Percentiles rank a stretch among this genome's conserved stretches.
Conservation (phyloP, 2,797 vertebrate species). For the Ctenopoma multispine region DNA sequence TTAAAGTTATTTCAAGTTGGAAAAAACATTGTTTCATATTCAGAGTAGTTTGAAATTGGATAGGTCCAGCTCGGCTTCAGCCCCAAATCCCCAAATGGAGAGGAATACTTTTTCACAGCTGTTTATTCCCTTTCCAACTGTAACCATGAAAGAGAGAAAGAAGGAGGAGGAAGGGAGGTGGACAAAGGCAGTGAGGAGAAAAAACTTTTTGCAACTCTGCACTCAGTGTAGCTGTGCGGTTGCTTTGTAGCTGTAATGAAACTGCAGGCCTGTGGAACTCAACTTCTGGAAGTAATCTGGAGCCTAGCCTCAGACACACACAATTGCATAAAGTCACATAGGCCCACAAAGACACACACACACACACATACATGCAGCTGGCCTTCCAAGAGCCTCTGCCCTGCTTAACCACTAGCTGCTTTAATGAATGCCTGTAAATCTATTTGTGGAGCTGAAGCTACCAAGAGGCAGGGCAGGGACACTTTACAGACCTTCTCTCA, state of each 20-base stretch:
- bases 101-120: constrained; percentile 58
- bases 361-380: constrained; percentile 17
- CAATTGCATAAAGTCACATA: constrained; percentile 1
- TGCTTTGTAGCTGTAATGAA: constrained; percentile 80
- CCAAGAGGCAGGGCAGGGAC: constrained; percentile 69
- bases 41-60: constrained; percentile 58
- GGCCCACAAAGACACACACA: constrained; percentile 39
- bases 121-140: constrained; percentile 66
- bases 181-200: constrained; percentile 30
- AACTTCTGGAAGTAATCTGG: constrained; percentile 80
- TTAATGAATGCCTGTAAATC: constrained; percentile 83
- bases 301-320: constrained; percentile 49
- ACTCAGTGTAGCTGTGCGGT: constrained; percentile 75
- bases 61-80: constrained; percentile 35
- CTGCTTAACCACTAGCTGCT: constrained; percentile 69
- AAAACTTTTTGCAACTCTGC: constrained; percentile 73
- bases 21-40: constrained; percentile 45
- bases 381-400: constrained; percentile 57
- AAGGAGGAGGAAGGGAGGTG: constrained; percentile 20
- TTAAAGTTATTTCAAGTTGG: constrained; percentile 30
- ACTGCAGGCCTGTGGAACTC: constrained; percentile 68
- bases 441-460: constrained; percentile 74
- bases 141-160: constrained; percentile 62
- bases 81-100: constrained; percentile 48
- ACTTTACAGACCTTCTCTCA: constrained; percentile 67